A percentile compares a stretch with the other conserved stretches of the same genome.
Conservation (phyloP, 2,888 invertebrate genomes). For the Cephus sareptanus region DNA sequence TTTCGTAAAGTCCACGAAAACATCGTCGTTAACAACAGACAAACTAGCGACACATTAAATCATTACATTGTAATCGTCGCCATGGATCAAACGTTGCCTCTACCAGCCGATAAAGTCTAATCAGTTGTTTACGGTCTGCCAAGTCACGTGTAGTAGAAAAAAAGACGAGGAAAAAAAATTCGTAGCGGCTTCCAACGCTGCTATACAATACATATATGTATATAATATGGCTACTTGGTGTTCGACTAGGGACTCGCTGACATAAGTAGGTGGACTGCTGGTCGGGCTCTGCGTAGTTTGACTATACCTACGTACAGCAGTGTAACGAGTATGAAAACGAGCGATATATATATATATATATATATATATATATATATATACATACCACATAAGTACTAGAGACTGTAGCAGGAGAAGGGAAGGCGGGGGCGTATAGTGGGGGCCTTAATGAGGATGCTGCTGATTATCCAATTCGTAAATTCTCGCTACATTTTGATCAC, state of each 20-base stretch:
- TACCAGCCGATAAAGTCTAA: background rate
- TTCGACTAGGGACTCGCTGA: conserved; percentile 7
- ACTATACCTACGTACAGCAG: conserved; percentile 13
- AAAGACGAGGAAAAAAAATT: background rate
- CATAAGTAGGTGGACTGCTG: conserved; percentile 13
- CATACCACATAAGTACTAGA: background rate
- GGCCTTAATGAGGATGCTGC: conserved; percentile 74
- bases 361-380: no score
- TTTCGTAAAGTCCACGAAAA: background rate
- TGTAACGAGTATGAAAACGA: background rate
- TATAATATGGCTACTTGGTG: background rate
- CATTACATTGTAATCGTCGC: background rate
- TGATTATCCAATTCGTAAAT: conserved; percentile 74
- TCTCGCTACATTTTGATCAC: conserved; percentile 66
- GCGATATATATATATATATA: conserved; percentile 1
- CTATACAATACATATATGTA: background rate
- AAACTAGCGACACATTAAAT: background rate
- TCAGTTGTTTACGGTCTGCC: conserved; percentile 31
- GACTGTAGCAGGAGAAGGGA: conserved; percentile 47
- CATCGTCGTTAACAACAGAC: background rate
- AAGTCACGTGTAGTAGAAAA: conserved; percentile 24
- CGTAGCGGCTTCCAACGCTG: background rate
- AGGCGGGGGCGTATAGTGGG: conserved; percentile 63
- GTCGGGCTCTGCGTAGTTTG: conserved; percentile 24
- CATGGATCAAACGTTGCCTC: background rate